Conservation (phyloP, 2,888 invertebrate species). For the Cremastobaeus sp. region DNA sequence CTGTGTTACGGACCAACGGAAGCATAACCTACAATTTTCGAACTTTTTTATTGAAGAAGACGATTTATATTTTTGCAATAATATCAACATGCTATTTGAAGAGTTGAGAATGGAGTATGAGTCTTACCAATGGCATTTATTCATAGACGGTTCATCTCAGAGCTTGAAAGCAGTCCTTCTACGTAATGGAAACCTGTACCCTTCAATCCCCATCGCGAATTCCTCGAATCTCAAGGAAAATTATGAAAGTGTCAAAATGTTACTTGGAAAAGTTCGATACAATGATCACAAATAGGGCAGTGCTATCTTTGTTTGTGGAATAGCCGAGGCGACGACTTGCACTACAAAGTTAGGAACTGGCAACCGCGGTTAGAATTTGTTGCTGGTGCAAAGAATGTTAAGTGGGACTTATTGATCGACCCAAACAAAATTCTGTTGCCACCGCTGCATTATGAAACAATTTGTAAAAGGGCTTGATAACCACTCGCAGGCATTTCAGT, state of each 20-base stretch:
- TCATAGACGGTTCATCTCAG: neutral
- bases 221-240: constrained; percentile 63
- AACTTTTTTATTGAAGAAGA: constrained; percentile 21
- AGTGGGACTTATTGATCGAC: no score
- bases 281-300: constrained; percentile 1
- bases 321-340: neutral
- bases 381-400: no score
- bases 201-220: constrained; percentile 68
- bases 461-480: neutral
- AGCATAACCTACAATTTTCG: constrained; percentile 11
- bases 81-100: constrained; percentile 19
- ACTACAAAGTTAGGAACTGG: neutral
- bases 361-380: no score
- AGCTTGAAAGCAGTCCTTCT: constrained; percentile 63
- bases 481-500: neutral
- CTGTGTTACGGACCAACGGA: constrained; percentile 20
- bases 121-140: neutral
- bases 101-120: constrained; percentile 4
- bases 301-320: constrained; percentile 12
- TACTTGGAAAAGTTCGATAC: neutral
- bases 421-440: neutral
- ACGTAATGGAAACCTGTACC: constrained; percentile 66
- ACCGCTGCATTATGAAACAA: neutral
- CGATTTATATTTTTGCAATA: constrained; percentile 30
- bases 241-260: neutral